Evolutionary conservation across 2,113 vertebrate genomes (phyloP).

Genomic region (Arothron firmamentum): DNA sequence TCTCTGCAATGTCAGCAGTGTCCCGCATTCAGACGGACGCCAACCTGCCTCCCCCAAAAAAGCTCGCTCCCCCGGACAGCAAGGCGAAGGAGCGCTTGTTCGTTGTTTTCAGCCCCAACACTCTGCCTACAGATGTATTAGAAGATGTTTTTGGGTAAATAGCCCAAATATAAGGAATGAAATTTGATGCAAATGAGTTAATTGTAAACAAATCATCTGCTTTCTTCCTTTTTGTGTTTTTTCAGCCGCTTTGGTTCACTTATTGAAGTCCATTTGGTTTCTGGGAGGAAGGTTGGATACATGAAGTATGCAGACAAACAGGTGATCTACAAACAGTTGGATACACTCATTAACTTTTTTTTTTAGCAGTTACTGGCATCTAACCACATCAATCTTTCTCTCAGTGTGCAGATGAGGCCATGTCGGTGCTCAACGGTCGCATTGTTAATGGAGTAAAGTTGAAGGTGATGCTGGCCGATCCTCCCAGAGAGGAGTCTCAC

Average conservation of each 20-base stretch:
- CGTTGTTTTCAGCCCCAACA: slow-evolving; percentile 90
- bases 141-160: slow-evolving; percentile 93
- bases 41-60: slow-evolving; percentile 83
- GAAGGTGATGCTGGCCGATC: slow-evolving; percentile 94
- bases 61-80: slow-evolving; percentile 84
- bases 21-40: slow-evolving; percentile 88
- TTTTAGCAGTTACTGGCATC: not conserved
- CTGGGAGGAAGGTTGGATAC: slow-evolving; percentile 91
- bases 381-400: not conserved
- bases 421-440: slow-evolving; percentile 83
- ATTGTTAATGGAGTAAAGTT: slow-evolving; percentile 90
- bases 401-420: slow-evolving; percentile 85
- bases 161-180: slow-evolving; percentile 6
- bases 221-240: not conserved
- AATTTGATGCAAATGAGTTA: not conserved
- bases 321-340: slow-evolving; percentile 23
- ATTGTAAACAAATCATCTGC: not conserved
- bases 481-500: slow-evolving; percentile 88
- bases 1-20: slow-evolving; percentile 57
- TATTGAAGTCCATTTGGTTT: slow-evolving; percentile 89
- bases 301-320: slow-evolving; percentile 89
- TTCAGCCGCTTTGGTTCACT: slow-evolving; percentile 88
- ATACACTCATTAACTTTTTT: too few species aligned
- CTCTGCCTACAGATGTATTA: slow-evolving; percentile 85
- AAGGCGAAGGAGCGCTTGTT: slow-evolving; percentile 89